A percentile compares a stretch with the other conserved stretches of the same genome.
Evolutionary conservation across 1,140 invertebrate genomes (phyloP).

Genomic region (Eriocheir sinensis): DNA sequence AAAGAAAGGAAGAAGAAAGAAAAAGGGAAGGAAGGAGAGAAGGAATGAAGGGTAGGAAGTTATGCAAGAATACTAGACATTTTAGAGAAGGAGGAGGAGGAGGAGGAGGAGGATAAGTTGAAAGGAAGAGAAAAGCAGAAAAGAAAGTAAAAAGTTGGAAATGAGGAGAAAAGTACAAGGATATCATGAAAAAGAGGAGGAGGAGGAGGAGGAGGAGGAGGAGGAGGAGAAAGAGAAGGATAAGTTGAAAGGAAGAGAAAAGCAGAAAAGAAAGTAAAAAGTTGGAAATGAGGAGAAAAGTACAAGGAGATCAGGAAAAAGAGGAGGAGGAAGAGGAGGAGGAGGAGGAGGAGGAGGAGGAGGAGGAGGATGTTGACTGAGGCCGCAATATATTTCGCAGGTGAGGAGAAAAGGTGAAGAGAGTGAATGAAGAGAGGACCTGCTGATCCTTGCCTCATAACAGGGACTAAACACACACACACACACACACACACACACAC

Average conservation of each 20-base stretch:
- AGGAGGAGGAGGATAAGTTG: background rate
- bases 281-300: background rate
- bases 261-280: background rate
- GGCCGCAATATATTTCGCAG: background rate
- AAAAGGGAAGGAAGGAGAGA: background rate
- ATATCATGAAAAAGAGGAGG: background rate
- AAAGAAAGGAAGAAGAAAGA: background rate
- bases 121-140: background rate
- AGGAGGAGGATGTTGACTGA: background rate
- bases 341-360: slow-evolving; percentile 27
- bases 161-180: background rate
- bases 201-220: background rate
- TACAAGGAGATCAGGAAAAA: background rate
- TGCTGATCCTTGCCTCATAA: background rate
- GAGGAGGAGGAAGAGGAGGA: background rate
- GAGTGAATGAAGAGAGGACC: background rate
- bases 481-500: slow-evolving; percentile 37
- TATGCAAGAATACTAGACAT: too few relatives aligned
- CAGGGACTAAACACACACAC: background rate
- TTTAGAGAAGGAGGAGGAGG: too few relatives aligned
- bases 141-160: background rate
- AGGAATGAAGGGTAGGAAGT: background rate
- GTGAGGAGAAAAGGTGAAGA: background rate
- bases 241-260: too few relatives aligned
- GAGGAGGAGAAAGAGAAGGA: background rate